Base-by-base conservation (phyloP, 2,888 invertebrate species). In the Drosophila formosana region DNA sequence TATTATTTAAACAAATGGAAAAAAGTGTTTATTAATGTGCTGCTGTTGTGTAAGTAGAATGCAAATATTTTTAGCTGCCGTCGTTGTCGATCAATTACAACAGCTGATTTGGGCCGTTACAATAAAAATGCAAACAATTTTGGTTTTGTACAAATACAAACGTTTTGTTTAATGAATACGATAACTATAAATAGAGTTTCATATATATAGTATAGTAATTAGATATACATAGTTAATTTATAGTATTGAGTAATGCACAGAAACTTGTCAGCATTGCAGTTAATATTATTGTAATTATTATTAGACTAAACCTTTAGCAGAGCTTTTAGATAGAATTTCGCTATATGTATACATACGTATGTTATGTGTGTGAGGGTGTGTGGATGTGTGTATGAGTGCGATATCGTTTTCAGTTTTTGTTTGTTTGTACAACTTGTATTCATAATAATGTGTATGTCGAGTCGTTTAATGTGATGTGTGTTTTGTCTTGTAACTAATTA, bases 161-260 rank as follows among this genome's bases (percentile, higher is more conserved):
- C 67, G 65, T 50, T 60, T 46, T 43, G 18, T 77, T 78, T 78
- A 65, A 75, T 78, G 55, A 56, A 78, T 76, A 76, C 55, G 58
- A 66, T 78, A 75, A 78, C 75, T 77, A 75, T 62, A 68, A 76
- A 72, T 65, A 74, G 53, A 74, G 61, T 70, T 78, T 45, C 47
- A 73, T 65, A 72, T 82, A 74, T 77, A 61, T 63, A 47, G 51
- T 77, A 57, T 63, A 47, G 49, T 71, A 64, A 62, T 53, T 74
- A 75, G 63, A 56, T 70, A 70, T 73, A 80, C 63, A 74, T 74
- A 72, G 60, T 46, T 66, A 53, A 62, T 68, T 78, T 68, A 87
- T 85, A 82, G 79, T 87, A 78, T 77, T 82, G 87, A 83, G 85
- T 82, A 83, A 82, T 84, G 82, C 88, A 81, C 82, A 81, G 69